A percentile compares a stretch with the other conserved stretches of the same genome.
These are phyloP conservation scores for Pachycephala philippinensis DNA, from an alignment of 2,113 vertebrate species.

Conservation along the genomic window DNA sequence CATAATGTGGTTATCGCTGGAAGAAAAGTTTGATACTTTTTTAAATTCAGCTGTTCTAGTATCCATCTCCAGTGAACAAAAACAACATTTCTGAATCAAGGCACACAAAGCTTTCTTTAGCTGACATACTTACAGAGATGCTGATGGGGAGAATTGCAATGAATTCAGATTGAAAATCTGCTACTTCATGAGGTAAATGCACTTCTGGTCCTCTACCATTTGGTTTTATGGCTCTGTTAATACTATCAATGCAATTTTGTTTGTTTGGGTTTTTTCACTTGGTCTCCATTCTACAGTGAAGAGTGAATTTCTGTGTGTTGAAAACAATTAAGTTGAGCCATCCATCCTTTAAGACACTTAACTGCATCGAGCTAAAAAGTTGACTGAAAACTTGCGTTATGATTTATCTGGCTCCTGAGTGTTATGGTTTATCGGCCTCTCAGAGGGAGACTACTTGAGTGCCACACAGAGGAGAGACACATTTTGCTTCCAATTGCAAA, in stretches of 20 bases:
- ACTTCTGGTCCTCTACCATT: neutral
- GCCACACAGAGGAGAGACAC: neutral
- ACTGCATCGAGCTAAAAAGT: neutral
- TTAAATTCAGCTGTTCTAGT: neutral
- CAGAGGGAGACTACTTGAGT: neutral
- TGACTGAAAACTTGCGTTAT: neutral
- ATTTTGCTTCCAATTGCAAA: neutral
- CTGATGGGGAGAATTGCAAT: constrained; percentile 75
- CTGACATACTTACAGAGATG: constrained; percentile 83
- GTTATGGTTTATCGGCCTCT: neutral
- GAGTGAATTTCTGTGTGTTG: neutral
- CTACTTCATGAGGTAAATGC: constrained; percentile 93
- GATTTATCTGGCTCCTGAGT: neutral
- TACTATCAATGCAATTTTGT: neutral
- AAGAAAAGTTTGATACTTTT: neutral
- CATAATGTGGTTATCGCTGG: neutral
- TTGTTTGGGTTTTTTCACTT: neutral
- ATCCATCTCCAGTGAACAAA: neutral
- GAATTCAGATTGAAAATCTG: constrained; percentile 90
- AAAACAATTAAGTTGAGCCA: neutral
- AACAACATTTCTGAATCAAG: neutral
- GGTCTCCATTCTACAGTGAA: neutral
- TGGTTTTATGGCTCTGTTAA: neutral
- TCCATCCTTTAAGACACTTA: neutral
- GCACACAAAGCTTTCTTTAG: constrained; percentile 74